Percentiles rank a stretch among this genome's conserved stretches.
These are phyloP conservation scores for Aratinga solstitialis DNA, from an alignment of 2,797 vertebrate species.

Conservation along the genomic window DNA sequence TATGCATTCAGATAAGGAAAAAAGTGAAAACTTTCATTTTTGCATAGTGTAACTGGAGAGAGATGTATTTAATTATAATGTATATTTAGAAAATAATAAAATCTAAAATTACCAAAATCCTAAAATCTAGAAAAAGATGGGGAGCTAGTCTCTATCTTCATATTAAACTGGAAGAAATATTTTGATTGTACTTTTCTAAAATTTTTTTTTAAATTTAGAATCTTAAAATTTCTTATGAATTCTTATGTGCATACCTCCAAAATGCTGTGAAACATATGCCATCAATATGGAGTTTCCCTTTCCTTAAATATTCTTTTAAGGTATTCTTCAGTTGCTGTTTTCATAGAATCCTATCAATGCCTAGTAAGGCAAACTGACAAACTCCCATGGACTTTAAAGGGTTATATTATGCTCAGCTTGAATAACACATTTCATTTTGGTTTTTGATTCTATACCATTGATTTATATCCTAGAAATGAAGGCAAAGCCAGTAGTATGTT, in stretches of 20 bases:
- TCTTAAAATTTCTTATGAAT: background rate
- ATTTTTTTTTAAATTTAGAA: background rate
- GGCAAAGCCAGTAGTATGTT: background rate
- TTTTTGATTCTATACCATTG: background rate
- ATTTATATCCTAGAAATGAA: background rate
- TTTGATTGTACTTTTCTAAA: background rate
- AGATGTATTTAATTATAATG: background rate
- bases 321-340: background rate
- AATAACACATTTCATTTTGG: background rate
- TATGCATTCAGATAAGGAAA: background rate
- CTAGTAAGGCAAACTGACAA: background rate
- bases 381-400: background rate
- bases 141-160: background rate
- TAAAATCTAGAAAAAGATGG: background rate
- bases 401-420: background rate
- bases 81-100: accelerated
- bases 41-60: background rate
- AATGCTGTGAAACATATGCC: background rate
- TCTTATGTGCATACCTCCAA: background rate
- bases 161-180: background rate
- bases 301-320: background rate
- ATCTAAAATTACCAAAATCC: background rate
- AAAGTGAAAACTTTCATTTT: background rate
- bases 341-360: background rate
- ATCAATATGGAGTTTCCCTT: background rate